Conservation (phyloP, 2,113 vertebrate species). For the Ornithorhynchus anatinus region DNA sequence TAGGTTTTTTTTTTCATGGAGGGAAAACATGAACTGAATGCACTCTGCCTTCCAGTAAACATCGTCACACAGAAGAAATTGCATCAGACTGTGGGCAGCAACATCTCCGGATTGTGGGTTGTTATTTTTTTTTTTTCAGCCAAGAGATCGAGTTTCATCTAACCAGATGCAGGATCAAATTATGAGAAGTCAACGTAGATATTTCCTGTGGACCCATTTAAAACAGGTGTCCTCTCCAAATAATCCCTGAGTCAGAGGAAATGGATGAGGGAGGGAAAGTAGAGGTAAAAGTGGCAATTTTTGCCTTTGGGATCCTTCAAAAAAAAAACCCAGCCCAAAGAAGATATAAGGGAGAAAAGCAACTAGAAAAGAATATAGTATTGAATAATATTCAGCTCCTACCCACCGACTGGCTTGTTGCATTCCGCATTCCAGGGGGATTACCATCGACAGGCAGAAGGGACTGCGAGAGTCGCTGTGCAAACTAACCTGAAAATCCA, state of each 20-base stretch:
- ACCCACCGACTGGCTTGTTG: too few species aligned
- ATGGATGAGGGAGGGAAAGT: background rate
- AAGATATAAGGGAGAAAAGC: background rate
- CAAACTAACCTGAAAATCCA: too few species aligned
- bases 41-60: constrained; percentile 31
- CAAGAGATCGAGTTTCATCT: constrained; percentile 27
- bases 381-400: background rate
- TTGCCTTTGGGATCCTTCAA: background rate
- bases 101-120: background rate
- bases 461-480: too few species aligned
- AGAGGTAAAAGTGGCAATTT: background rate
- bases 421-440: too few species aligned
- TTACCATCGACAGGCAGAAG: too few species aligned
- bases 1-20: background rate
- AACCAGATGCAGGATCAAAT: constrained; percentile 16
- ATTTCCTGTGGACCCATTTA: constrained; percentile 52
- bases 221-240: constrained; percentile 55
- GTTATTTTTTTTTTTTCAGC: constrained; percentile 1
- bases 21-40: constrained; percentile 22
- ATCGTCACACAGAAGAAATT: constrained; percentile 11
- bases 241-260: constrained; percentile 47
- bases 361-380: background rate
- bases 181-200: constrained; percentile 38
- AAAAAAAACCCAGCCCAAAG: background rate
- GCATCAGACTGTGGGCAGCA: constrained; percentile 24